These are phyloP conservation scores for Bradypus variegatus DNA, from an alignment of 2,797 vertebrate genomes.

Conservation along the genomic window DNA sequence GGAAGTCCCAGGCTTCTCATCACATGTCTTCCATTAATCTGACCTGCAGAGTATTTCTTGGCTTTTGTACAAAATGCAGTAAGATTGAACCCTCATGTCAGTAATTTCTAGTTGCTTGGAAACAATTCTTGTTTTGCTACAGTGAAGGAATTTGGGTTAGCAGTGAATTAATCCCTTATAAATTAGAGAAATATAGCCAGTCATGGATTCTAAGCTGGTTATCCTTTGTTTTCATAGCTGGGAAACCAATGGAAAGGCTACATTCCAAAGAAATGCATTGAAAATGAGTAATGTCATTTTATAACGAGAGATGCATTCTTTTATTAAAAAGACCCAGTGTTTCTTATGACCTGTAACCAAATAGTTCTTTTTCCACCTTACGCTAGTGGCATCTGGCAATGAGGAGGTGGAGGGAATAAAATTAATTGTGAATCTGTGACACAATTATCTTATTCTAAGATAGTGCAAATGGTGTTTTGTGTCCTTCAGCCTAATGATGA, in stretches of 20 bases:
- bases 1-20: neutral
- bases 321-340: neutral
- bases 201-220: slow-evolving; percentile 57
- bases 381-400: neutral
- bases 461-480: neutral
- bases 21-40: neutral
- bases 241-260: slow-evolving; percentile 58
- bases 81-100: slow-evolving; percentile 55
- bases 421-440: neutral
- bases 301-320: neutral
- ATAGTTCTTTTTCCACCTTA: neutral
- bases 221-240: neutral
- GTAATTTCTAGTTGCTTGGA: slow-evolving; percentile 65
- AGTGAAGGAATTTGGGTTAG: slow-evolving; percentile 69
- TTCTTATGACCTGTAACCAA: neutral
- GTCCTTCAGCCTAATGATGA: neutral
- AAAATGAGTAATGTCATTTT: slow-evolving; percentile 19
- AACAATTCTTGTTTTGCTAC: slow-evolving; percentile 62
- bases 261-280: slow-evolving; percentile 49
- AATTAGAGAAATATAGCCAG: slow-evolving; percentile 62
- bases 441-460: neutral
- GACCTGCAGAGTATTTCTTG: slow-evolving; percentile 3
- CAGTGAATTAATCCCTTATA: slow-evolving; percentile 66
- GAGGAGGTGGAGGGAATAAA: neutral
- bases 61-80: slow-evolving; percentile 24